These are phyloP conservation scores for Virgularia gustaviana DNA, from an alignment of 92 coral and sea anemone species.

Conservation along the genomic window DNA sequence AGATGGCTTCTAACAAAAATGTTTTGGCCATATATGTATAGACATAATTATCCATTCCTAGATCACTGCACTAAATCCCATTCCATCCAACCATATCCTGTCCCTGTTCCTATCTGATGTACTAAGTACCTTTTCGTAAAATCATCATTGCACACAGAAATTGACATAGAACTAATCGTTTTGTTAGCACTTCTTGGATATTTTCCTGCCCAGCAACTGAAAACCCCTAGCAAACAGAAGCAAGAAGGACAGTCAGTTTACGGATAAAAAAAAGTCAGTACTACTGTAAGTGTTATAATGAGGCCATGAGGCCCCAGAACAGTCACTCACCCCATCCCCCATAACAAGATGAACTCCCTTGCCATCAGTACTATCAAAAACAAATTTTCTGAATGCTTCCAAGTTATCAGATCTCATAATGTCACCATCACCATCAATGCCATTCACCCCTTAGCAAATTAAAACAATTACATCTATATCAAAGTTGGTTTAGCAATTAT, in stretches of 20 bases:
- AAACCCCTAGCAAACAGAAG: constrained; percentile 60
- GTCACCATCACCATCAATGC: constrained; percentile 89
- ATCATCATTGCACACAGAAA: constrained; percentile 83
- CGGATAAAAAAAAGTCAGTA: neutral
- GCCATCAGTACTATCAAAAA: constrained; percentile 68
- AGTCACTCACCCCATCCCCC: constrained; percentile 91
- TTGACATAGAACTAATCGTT: constrained; percentile 90
- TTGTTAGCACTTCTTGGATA: constrained; percentile 86
- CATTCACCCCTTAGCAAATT: constrained; percentile 47
- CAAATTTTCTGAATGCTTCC: constrained; percentile 70
- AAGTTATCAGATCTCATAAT: constrained; percentile 79
- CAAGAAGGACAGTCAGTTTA: neutral
- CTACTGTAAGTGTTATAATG: neutral
- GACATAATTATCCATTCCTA: too few relatives aligned
- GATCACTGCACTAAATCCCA: too few relatives aligned
- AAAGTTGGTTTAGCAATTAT: neutral
- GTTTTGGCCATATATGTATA: too few relatives aligned
- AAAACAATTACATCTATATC: neutral
- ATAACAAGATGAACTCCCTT: constrained; percentile 91
- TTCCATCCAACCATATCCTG: too few relatives aligned
- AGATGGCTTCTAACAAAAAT: too few relatives aligned
- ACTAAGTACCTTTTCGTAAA: constrained; percentile 70
- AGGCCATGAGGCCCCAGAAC: too few relatives aligned
- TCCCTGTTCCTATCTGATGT: too few relatives aligned
- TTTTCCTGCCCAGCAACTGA: constrained; percentile 97